Percentiles rank a stretch among this genome's conserved stretches.
Conservation (phyloP, 2,113 vertebrate genomes). For the Monopterus albus region DNA sequence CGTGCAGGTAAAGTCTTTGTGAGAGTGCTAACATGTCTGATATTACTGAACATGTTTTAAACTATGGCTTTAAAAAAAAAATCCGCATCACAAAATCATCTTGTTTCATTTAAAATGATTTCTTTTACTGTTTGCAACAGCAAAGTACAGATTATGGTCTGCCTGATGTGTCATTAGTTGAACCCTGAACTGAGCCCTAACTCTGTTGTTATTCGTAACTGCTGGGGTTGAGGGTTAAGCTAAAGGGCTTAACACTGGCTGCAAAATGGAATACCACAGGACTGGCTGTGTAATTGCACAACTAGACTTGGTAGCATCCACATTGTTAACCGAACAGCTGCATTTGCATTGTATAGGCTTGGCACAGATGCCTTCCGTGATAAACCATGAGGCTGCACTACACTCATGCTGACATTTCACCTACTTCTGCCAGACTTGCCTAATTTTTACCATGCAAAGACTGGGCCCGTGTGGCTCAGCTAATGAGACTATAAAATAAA, state of each 20-base stretch:
- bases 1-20: slow-evolving; percentile 44
- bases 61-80: background rate
- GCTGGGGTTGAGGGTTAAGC: background rate
- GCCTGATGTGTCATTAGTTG: too few relatives aligned
- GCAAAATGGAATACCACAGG: background rate
- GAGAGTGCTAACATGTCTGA: background rate
- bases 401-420: slow-evolving; percentile 2
- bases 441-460: slow-evolving; percentile 22
- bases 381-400: background rate
- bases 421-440: background rate
- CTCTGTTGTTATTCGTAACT: slow-evolving; percentile 13
- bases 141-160: too few relatives aligned
- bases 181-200: too few relatives aligned
- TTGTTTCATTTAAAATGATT: too few relatives aligned
- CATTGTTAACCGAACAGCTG: background rate
- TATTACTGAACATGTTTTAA: background rate
- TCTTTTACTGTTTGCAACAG: background rate
- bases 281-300: background rate
- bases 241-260: background rate
- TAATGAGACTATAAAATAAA: slow-evolving; percentile 50
- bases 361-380: slow-evolving; percentile 15
- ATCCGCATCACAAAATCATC: background rate
- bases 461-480: slow-evolving; percentile 24
- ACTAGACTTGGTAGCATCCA: background rate
- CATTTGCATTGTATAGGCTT: background rate